These are phyloP conservation scores for Aselliscus stoliczkanus DNA, from an alignment of 2,797 vertebrate species.

Conservation along the genomic window DNA sequence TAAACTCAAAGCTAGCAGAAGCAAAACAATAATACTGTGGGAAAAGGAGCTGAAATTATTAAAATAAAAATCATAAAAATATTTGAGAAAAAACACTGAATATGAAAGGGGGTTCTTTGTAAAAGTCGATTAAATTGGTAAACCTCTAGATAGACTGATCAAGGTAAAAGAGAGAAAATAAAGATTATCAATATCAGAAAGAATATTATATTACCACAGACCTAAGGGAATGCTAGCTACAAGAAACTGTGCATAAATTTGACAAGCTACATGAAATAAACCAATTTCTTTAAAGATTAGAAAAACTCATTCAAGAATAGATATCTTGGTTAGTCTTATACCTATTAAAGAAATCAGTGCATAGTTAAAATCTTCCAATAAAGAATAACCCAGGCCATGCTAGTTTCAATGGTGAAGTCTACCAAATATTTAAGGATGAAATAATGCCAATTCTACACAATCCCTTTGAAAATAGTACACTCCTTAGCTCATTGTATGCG, in stretches of 20 bases:
- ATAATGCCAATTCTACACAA: neutral
- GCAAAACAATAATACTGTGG: neutral
- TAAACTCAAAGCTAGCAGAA: neutral
- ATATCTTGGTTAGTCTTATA: neutral
- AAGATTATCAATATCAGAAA: neutral
- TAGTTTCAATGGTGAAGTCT: neutral
- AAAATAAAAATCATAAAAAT: neutral
- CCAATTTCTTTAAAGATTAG: neutral
- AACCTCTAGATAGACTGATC: neutral
- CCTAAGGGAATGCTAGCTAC: neutral
- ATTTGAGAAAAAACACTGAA: neutral
- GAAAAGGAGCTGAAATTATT: neutral
- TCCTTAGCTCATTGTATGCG: neutral
- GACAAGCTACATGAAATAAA: neutral
- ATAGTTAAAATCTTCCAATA: neutral
- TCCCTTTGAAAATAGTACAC: neutral
- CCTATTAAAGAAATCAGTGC: neutral
- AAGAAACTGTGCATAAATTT: neutral
- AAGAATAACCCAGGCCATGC: neutral
- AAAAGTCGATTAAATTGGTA: neutral
- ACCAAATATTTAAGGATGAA: neutral
- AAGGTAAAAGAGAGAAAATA: neutral
- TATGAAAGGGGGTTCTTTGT: neutral
- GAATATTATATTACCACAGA: neutral
- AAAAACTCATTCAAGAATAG: neutral